Conservation (phyloP, 2,113 vertebrate species). For the Ceuthmochares aereus region DNA sequence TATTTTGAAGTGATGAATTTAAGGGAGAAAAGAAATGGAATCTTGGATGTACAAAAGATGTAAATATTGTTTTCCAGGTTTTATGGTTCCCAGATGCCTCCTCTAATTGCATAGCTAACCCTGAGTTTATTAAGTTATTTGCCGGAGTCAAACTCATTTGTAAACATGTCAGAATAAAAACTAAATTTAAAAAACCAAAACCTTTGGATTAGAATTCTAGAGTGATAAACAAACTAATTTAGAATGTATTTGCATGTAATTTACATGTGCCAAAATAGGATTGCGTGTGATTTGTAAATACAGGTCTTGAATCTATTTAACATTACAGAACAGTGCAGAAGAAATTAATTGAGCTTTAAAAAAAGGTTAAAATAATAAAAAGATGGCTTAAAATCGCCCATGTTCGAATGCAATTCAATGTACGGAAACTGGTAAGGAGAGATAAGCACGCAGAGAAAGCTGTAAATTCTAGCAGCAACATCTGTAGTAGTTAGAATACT, state of each 20-base stretch:
- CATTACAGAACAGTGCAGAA: constrained; percentile 65
- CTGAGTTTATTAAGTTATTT: constrained; percentile 83
- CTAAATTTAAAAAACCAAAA: constrained; percentile 75
- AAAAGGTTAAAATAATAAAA: constrained; percentile 75
- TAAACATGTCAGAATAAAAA: constrained; percentile 81
- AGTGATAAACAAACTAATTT: constrained; percentile 83
- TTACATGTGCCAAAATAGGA: constrained; percentile 80
- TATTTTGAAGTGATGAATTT: constrained; percentile 64
- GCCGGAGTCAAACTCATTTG: constrained; percentile 83
- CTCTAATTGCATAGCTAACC: constrained; percentile 80
- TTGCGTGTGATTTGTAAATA: constrained; percentile 76
- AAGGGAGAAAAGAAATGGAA: constrained; percentile 34
- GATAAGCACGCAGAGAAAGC: constrained; percentile 71
- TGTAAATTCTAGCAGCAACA: constrained; percentile 75
- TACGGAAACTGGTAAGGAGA: constrained; percentile 74
- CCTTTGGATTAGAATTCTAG: constrained; percentile 77
- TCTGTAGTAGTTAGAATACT: constrained; percentile 73
- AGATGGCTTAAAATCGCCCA: constrained; percentile 67
- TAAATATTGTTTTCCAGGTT: constrained; percentile 78
- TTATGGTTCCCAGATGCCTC: constrained; percentile 80
- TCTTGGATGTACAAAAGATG: constrained; percentile 73
- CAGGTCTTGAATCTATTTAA: constrained; percentile 72
- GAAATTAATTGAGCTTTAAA: constrained; percentile 71
- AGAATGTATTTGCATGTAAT: constrained; percentile 81
- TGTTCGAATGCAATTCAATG: constrained; percentile 69